Evolutionary conservation across 1,140 invertebrate species (phyloP), one percentile per base, ranked within the genome.

Genomic region (Saccostrea glomerata): DNA sequence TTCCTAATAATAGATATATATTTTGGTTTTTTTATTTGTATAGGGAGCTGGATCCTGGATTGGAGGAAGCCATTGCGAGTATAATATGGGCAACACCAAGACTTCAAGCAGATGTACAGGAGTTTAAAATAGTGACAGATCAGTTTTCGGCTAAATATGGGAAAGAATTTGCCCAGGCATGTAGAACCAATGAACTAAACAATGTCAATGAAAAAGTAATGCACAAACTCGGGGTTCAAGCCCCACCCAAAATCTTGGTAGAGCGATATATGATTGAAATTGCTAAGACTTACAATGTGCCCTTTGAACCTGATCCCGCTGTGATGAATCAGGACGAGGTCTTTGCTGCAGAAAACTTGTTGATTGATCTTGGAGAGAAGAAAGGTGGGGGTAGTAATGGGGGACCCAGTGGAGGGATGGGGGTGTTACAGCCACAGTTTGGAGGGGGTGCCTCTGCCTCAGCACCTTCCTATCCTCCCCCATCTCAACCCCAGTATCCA

Each of bases 21-120:
- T 56, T 1, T 23, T 47, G 54, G 63, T 86, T 70, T 15, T 2
- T 70, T 47, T 73, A 23, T 58, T 58, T 82, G 23, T 84, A 11
- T 88, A 97, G 97, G 95, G 98, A 98, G 89, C 93, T 99, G 6
- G 99, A 99, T 94, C 98, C 98, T 89, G 98, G 98, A 6, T 95
- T 99, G 47, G 97, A 98, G 54, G 99, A 99, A 96, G 97, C 99
- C 6, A 98, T 99, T 90, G 98, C 98, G 4, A 99, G 97, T 92
- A 95, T 99, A 15, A 97, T 99, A 87, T 99, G 99, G 99, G 98
- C 98, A 6, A 97, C 98, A 73, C 98, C 99, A 2, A 96, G 98
- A 60, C 90, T 97, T 20, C 95, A 95, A 82, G 93, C 94, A 70
- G 93, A 94, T 89, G 85, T 94, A 40, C 89, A 87, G 40, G 98